Conservation (phyloP, 2,888 invertebrate genomes). For the Drosophila histrio region DNA sequence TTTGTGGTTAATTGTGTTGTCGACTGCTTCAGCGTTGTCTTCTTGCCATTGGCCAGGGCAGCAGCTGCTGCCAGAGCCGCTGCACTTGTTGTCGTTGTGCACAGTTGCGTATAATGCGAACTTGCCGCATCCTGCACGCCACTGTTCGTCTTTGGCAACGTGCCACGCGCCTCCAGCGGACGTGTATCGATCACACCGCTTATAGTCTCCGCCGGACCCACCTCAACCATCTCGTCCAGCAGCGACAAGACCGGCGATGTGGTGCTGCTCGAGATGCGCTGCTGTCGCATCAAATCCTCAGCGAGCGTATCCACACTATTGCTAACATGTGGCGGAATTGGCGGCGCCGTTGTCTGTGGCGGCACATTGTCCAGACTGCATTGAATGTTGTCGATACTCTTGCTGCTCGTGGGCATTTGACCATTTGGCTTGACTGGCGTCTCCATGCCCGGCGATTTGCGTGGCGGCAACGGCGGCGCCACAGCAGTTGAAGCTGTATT, state of each 20-base stretch:
- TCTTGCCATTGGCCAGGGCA: conserved; percentile 52
- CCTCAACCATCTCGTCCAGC: conserved; percentile 86
- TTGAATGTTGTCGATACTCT: conserved; percentile 81
- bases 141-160: conserved; percentile 49
- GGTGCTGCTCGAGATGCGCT: conserved; percentile 73
- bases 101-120: conserved; percentile 75
- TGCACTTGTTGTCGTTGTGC: conserved; percentile 72
- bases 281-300: conserved; percentile 80
- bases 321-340: conserved; percentile 83
- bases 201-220: conserved; percentile 90
- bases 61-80: conserved; percentile 60
- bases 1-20: conserved; percentile 50
- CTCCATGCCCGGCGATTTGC: conserved; percentile 85
- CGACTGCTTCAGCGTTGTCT: conserved; percentile 46
- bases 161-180: conserved; percentile 83
- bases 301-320: conserved; percentile 79
- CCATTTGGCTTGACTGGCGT: conserved; percentile 65
- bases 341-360: conserved; percentile 83
- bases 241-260: conserved; percentile 70
- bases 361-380: conserved; percentile 76
- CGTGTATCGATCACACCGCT: conserved; percentile 89
- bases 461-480: conserved; percentile 86
- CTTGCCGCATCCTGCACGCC: conserved; percentile 51
- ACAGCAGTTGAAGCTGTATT: conserved; percentile 60
- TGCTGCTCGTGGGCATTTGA: conserved; percentile 57